phyloP scores from a whole-genome alignment of 2,888 invertebrate genomes.

The Belgica antarctica region DNA sequence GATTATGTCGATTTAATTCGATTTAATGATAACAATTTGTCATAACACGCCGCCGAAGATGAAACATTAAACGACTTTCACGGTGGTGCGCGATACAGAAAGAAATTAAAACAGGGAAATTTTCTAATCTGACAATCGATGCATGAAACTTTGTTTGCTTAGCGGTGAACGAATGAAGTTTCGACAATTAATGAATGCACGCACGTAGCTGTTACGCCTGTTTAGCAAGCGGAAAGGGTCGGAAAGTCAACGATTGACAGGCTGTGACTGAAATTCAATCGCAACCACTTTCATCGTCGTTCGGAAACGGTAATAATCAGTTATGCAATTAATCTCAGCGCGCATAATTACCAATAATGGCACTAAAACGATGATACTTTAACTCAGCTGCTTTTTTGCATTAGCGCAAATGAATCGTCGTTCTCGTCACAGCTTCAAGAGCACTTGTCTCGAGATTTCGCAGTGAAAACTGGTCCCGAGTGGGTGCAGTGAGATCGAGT shows the following conservation, averaged over 20 bases:
- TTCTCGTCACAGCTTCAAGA: slow-evolving; percentile 36
- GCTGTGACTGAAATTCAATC: no score
- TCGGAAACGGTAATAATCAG: no score
- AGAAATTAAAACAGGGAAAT: not conserved
- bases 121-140: slow-evolving; percentile 2
- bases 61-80: slow-evolving; percentile 5
- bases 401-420: not conserved
- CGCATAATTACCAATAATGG: no score
- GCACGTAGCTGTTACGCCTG: no score
- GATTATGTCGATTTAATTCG: slow-evolving; percentile 37
- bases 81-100: no score
- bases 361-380: no score
- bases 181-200: no score
- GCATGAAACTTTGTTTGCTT: not conserved
- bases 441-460: slow-evolving; percentile 32
- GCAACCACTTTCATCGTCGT: no score
- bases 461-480: slow-evolving; percentile 26
- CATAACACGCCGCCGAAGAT: slow-evolving; percentile 11
- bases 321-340: no score
- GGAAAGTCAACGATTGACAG: no score
- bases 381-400: not conserved
- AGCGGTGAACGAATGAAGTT: no score
- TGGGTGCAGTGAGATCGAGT: slow-evolving; percentile 25
- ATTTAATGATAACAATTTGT: slow-evolving; percentile 40
- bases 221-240: no score